phyloP scores from a whole-genome alignment of 2,113 vertebrate species.

The Mugil cephalus region DNA sequence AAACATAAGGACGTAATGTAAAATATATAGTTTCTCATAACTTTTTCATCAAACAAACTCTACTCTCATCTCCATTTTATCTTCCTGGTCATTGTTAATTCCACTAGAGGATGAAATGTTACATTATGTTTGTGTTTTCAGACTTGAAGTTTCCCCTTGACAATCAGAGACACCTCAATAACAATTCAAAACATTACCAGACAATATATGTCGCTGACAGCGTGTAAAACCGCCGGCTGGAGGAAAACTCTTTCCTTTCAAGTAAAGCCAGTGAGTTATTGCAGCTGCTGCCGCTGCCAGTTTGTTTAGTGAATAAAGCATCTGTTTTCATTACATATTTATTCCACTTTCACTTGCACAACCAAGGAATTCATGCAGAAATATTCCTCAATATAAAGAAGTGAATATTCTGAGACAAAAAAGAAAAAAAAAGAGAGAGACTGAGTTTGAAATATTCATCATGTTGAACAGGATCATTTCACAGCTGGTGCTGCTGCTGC shows the following conservation, averaged over 20 bases:
- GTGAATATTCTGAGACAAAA: slow-evolving; percentile 25
- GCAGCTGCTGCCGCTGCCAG: not conserved
- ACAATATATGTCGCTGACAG: too few relatives aligned
- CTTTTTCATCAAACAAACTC: not conserved
- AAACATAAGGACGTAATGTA: too few relatives aligned
- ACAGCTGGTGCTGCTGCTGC: slow-evolving; percentile 54
- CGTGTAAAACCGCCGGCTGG: too few relatives aligned
- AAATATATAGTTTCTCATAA: too few relatives aligned
- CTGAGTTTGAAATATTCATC: slow-evolving; percentile 51
- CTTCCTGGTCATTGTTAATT: not conserved
- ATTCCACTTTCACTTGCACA: slow-evolving; percentile 19
- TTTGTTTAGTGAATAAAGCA: slow-evolving; percentile 10
- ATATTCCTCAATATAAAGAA: slow-evolving; percentile 27
- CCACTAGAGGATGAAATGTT: not conserved
- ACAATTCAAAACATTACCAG: not conserved
- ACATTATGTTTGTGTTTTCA: slow-evolving; percentile 12
- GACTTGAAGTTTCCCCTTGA: slow-evolving; percentile 9
- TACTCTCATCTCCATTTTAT: not conserved
- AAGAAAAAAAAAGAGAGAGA: not conserved
- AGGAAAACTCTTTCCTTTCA: not conserved
- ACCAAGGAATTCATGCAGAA: slow-evolving; percentile 39
- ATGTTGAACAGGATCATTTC: slow-evolving; percentile 58
- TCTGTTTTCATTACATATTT: slow-evolving; percentile 14
- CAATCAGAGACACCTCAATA: slow-evolving; percentile 15
- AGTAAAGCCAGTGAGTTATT: slow-evolving; percentile 16